These are phyloP conservation scores for Aleadryas rufinucha DNA, from an alignment of 2,113 vertebrate species.

Conservation along the genomic window DNA sequence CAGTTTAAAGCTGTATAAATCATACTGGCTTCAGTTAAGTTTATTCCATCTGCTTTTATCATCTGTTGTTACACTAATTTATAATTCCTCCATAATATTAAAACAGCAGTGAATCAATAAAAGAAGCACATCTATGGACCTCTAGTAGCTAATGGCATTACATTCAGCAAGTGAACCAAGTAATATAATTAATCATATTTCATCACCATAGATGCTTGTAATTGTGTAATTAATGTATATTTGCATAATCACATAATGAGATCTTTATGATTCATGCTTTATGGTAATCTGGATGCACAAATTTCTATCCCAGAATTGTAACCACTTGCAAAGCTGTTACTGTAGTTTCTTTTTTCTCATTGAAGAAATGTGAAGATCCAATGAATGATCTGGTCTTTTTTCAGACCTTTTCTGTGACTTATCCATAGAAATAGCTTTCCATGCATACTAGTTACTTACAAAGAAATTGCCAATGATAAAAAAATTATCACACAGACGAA, in stretches of 20 bases:
- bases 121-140: constrained; percentile 44
- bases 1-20: constrained; percentile 60
- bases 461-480: background rate
- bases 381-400: background rate
- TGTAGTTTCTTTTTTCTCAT: background rate
- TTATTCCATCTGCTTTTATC: constrained; percentile 76
- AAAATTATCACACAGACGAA: background rate
- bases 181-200: constrained; percentile 71
- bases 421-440: background rate
- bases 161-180: constrained; percentile 33
- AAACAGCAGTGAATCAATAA: constrained; percentile 65
- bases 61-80: constrained; percentile 70
- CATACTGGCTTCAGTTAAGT: constrained; percentile 60
- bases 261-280: constrained; percentile 63
- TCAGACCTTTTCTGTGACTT: background rate
- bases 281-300: constrained; percentile 45
- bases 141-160: constrained; percentile 51
- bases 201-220: constrained; percentile 61
- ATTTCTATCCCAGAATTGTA: constrained; percentile 45
- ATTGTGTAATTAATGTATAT: constrained; percentile 70
- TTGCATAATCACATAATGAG: constrained; percentile 68
- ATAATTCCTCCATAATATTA: constrained; percentile 60
- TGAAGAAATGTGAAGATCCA: background rate
- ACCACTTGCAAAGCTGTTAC: constrained; percentile 4
- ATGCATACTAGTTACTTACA: background rate